Conservation (phyloP, 37 sponge, comb jelly and placozoan species). For the Hexactinellida sp. region DNA sequence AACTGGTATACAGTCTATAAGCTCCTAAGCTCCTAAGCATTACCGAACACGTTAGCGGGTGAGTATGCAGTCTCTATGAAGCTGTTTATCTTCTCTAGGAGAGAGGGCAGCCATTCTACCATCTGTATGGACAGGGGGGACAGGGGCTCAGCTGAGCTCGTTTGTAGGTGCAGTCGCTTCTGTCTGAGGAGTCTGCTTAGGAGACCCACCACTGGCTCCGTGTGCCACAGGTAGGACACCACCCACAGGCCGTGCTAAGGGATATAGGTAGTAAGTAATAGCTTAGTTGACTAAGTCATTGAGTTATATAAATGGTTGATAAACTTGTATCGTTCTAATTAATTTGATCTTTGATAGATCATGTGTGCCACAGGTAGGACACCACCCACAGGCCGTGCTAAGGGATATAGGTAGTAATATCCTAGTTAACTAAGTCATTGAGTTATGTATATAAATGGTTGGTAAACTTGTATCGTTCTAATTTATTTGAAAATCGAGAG, state of each 20-base stretch:
- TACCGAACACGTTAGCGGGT: background rate
- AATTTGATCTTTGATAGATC: too few species aligned
- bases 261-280: background rate
- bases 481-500: too few species aligned
- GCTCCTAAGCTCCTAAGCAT: too few species aligned
- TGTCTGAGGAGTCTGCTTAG: background rate
- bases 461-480: too few species aligned
- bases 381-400: conserved; percentile 1
- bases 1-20: too few species aligned
- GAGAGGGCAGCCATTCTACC: background rate
- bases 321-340: too few species aligned
- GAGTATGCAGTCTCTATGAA: background rate
- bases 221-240: conserved; percentile 4
- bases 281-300: too few species aligned
- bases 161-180: background rate
- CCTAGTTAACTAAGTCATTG: too few species aligned
- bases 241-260: background rate
- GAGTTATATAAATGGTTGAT: too few species aligned
- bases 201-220: background rate
- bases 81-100: background rate
- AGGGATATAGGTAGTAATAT: background rate
- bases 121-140: background rate
- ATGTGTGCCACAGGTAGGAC: conserved; percentile 1
- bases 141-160: background rate
- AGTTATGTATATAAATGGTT: too few species aligned